Percentiles rank a stretch among this genome's conserved stretches.
Conservation (phyloP, 2,113 vertebrate genomes). For the Lepidothrix coronata region DNA sequence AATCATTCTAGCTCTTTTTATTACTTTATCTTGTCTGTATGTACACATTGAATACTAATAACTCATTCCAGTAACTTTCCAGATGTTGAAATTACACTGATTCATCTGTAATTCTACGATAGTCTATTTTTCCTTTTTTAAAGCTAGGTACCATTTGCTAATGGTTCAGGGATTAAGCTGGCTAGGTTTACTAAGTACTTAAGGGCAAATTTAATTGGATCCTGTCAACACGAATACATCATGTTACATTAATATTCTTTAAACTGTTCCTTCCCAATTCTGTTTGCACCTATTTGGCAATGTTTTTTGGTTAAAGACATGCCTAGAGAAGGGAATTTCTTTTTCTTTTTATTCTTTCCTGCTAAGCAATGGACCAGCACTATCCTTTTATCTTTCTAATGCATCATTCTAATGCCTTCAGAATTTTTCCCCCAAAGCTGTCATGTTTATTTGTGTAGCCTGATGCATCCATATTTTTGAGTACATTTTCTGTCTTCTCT, state of each 20-base stretch:
- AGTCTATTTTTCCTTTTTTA: background rate
- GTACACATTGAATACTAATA: background rate
- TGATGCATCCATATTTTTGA: background rate
- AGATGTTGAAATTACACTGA: background rate
- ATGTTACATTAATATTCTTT: background rate
- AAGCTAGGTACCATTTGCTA: background rate
- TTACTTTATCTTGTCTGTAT: background rate
- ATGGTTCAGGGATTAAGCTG: background rate
- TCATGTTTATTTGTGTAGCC: background rate
- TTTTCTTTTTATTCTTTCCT: background rate
- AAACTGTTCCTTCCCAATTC: background rate
- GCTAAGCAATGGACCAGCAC: background rate
- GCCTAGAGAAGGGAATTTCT: background rate
- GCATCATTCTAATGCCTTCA: background rate
- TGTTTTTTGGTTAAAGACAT: background rate
- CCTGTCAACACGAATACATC: background rate
- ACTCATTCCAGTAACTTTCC: background rate
- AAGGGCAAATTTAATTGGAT: slow-evolving; percentile 30
- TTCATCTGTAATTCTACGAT: background rate
- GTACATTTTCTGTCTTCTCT: background rate
- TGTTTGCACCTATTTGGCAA: background rate
- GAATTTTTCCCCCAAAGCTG: background rate
- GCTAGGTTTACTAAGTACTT: background rate
- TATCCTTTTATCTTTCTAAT: background rate
- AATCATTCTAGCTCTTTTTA: background rate